Evolutionary conservation across 37 sponge, comb jelly and placozoan species (phyloP).

Genomic region (Spongia lamella): DNA sequence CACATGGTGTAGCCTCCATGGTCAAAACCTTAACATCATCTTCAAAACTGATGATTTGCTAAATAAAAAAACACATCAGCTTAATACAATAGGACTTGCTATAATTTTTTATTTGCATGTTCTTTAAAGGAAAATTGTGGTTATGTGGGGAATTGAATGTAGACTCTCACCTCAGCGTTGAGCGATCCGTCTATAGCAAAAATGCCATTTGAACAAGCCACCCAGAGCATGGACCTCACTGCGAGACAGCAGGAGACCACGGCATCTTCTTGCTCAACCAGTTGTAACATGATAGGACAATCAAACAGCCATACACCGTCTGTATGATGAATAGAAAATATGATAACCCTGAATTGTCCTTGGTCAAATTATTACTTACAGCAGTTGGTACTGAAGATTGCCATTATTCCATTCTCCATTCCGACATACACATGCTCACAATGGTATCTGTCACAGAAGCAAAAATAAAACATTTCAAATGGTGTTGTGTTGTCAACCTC

Average conservation of each 20-base stretch:
- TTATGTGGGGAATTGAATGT: too few relatives aligned
- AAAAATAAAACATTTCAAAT: background rate
- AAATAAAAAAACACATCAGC: too few relatives aligned
- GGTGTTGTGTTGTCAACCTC: too few relatives aligned
- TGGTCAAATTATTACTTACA: conserved; percentile 20
- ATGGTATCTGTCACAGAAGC: conserved; percentile 30
- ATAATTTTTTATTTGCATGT: too few relatives aligned
- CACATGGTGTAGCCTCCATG: background rate
- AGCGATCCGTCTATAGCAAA: too few relatives aligned
- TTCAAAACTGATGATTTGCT: conserved; percentile 11
- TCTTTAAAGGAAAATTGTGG: too few relatives aligned
- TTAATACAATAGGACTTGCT: too few relatives aligned
- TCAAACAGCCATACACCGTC: conserved; percentile 22
- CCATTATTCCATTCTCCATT: conserved; percentile 58
- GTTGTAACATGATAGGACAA: background rate
- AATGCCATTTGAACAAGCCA: background rate
- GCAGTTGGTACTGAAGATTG: conserved; percentile 40
- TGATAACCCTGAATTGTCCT: background rate
- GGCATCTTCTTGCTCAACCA: conserved; percentile 7
- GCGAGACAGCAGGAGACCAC: conserved; percentile 15
- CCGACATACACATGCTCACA: conserved; percentile 54
- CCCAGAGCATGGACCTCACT: conserved; percentile 20
- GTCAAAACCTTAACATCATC: background rate
- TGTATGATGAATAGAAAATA: background rate
- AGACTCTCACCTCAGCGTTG: too few relatives aligned